Evolutionary conservation across 2,797 vertebrate genomes (phyloP).

Genomic region (Anas bahamensis): DNA sequence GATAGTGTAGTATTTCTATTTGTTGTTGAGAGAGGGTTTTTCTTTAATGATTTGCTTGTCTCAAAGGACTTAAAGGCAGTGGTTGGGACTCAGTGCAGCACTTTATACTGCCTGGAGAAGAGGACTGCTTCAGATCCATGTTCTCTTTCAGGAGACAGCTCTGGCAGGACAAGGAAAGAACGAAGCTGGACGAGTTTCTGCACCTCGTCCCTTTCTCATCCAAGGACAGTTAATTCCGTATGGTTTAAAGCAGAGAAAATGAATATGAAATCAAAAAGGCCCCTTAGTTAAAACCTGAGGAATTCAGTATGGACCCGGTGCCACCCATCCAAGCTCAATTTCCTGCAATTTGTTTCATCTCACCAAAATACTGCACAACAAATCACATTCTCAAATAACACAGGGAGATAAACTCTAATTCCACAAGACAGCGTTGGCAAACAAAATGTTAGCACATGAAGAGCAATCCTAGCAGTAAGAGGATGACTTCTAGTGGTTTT

Average conservation of each 20-base stretch:
- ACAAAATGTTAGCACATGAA: not conserved
- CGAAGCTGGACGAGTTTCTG: not conserved
- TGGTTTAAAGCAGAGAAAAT: not conserved
- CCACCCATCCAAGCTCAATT: not conserved
- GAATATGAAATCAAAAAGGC: not conserved
- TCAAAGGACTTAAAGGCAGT: not conserved
- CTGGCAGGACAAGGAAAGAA: not conserved
- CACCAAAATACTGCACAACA: not conserved
- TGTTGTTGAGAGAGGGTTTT: not conserved
- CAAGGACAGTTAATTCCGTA: conserved; percentile 29
- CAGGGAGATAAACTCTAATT: not conserved
- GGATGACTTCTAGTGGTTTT: not conserved
- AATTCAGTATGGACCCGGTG: not conserved
- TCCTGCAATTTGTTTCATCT: not conserved
- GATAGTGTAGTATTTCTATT: not conserved
- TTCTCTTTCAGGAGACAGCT: not conserved
- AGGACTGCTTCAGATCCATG: not conserved
- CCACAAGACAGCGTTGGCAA: not conserved
- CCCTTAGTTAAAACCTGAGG: not conserved
- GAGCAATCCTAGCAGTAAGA: not conserved
- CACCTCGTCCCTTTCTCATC: not conserved
- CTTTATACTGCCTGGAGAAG: not conserved
- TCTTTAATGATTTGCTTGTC: not conserved
- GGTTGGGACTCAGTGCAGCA: not conserved
- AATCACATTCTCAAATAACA: not conserved